Conservation (phyloP, 2,113 vertebrate genomes). For the Microcebus tavaratra region DNA sequence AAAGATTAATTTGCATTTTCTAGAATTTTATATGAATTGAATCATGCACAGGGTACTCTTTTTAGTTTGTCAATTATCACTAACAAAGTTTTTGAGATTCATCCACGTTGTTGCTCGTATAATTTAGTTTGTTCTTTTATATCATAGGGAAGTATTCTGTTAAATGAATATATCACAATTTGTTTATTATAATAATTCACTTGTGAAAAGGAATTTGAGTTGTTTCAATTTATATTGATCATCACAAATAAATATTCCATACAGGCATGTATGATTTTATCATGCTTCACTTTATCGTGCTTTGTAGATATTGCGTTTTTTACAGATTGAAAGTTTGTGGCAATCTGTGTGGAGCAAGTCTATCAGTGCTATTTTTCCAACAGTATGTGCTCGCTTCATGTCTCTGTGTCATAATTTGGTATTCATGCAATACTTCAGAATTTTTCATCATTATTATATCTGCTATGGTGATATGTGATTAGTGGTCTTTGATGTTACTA, state of each 20-base stretch:
- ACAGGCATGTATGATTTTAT: background rate
- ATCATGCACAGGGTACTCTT: background rate
- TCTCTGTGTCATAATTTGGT: background rate
- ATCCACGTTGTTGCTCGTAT: background rate
- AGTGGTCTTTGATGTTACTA: background rate
- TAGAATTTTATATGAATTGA: background rate
- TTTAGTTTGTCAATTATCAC: background rate
- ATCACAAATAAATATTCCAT: background rate
- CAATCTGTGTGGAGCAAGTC: background rate
- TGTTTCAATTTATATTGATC: background rate
- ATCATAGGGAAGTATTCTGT: background rate
- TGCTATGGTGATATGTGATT: background rate
- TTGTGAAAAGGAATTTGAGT: background rate
- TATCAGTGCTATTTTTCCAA: background rate
- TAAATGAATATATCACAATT: background rate
- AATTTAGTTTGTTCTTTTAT: background rate
- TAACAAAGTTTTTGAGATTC: background rate
- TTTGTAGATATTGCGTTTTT: background rate
- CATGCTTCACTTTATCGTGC: background rate
- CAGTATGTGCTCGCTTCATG: background rate
- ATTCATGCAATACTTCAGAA: background rate
- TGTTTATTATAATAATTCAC: background rate
- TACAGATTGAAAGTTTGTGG: background rate
- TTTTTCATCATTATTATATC: background rate
- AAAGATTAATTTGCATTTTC: background rate